These are phyloP conservation scores for Pseudorectes ferrugineus DNA, from an alignment of 2,113 vertebrate species.

Conservation along the genomic window DNA sequence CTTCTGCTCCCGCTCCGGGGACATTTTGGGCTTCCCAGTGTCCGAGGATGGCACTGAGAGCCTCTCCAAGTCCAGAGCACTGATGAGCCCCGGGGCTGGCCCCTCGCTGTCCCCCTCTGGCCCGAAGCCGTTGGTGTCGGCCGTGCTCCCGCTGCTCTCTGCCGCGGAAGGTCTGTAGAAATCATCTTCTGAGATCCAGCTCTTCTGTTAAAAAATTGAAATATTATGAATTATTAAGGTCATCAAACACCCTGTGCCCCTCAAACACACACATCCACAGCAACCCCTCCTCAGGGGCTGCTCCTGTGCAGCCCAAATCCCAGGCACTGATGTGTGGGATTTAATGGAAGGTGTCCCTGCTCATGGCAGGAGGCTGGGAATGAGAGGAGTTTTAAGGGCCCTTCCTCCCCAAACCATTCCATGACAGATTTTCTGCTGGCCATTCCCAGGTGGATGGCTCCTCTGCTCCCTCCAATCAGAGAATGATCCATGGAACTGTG, in stretches of 20 bases:
- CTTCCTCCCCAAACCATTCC: background rate
- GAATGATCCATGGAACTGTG: rapidly evolving
- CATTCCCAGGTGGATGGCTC: background rate
- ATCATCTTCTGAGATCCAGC: constrained; percentile 94
- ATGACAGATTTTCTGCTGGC: background rate
- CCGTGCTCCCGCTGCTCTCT: background rate
- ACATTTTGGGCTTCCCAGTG: background rate
- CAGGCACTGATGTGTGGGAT: background rate
- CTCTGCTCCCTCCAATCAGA: background rate
- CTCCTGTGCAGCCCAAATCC: background rate
- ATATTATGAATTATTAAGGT: rapidly evolving
- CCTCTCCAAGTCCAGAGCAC: constrained; percentile 38
- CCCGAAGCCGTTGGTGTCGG: background rate
- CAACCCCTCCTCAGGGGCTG: rapidly evolving
- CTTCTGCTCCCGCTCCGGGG: constrained; percentile 53
- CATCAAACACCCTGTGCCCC: rapidly evolving
- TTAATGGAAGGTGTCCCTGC: background rate
- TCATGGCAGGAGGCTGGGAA: background rate
- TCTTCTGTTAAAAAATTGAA: constrained; percentile 62
- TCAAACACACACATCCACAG: background rate
- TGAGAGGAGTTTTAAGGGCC: background rate
- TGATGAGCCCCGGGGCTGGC: background rate
- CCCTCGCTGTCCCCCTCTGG: constrained; percentile 9
- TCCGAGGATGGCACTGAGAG: background rate
- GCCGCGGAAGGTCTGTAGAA: constrained; percentile 77